Evolutionary conservation across 2,888 invertebrate genomes (phyloP).

Genomic region (Eledone cirrhosa): DNA sequence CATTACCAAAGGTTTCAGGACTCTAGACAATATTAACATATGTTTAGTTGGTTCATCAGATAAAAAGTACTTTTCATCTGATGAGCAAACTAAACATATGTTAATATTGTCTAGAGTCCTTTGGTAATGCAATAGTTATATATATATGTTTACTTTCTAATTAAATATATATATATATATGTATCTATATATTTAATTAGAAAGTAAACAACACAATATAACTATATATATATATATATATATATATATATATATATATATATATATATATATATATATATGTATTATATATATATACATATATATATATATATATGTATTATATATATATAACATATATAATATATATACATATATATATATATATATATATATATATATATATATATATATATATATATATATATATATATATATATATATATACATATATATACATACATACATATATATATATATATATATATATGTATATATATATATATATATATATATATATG

Average conservation of each 20-base stretch:
- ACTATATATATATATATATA: no score
- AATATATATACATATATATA: not conserved
- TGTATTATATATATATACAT: no score
- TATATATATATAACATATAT: no score
- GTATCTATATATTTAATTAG: not conserved
- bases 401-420: not conserved
- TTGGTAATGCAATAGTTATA: not conserved
- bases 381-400: not conserved
- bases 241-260: no score
- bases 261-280: no score
- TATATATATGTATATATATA: not conserved
- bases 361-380: not conserved
- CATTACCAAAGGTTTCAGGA: not conserved
- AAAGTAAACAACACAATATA: not conserved
- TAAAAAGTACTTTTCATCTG: no score
- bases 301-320: no score
- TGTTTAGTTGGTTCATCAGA: no score
- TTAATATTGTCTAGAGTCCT: not conserved
- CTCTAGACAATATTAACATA: no score
- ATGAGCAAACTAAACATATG: no score
- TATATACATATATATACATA: not conserved
- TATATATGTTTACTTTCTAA: not conserved
- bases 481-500: not conserved
- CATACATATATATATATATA: not conserved
- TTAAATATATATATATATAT: not conserved